Conservation (phyloP, 2,113 vertebrate genomes). For the Phaethornis superciliosus region DNA sequence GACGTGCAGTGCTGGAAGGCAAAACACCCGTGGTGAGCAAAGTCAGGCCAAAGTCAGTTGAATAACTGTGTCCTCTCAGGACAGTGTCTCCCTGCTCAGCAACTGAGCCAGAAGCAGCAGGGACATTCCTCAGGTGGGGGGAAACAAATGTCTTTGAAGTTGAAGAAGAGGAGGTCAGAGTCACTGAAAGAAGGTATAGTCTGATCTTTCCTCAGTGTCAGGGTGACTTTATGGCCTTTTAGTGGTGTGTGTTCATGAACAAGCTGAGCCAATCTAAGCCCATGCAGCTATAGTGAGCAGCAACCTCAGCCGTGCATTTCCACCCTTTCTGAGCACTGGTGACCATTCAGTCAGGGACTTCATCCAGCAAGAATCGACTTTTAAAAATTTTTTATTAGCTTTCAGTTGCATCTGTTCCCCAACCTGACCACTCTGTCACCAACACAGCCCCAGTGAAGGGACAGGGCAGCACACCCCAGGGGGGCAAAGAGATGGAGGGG, state of each 20-base stretch:
- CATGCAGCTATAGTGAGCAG: not conserved
- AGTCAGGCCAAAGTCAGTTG: not conserved
- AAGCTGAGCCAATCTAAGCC: not conserved
- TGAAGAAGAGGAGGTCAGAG: not conserved
- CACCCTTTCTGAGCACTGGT: not conserved
- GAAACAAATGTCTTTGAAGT: not conserved
- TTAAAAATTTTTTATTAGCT: not conserved
- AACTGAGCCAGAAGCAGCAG: not conserved
- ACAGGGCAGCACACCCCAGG: not conserved
- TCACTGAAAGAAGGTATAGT: not conserved
- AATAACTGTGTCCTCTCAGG: not conserved
- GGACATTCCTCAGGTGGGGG: not conserved
- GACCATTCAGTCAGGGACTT: not conserved
- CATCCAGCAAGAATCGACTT: not conserved
- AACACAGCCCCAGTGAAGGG: not conserved
- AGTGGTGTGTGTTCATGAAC: not conserved
- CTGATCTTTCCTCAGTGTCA: not conserved
- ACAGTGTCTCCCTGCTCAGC: not conserved
- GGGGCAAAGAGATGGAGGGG: not conserved
- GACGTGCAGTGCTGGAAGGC: not conserved
- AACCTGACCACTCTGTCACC: not conserved
- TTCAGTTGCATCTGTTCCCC: not conserved
- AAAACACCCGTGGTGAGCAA: fast-evolving
- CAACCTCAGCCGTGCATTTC: not conserved
- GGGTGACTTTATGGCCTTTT: too few species aligned